Evolutionary conservation across 2,888 invertebrate genomes (phyloP).

Genomic region (Nasonia oneida): DNA sequence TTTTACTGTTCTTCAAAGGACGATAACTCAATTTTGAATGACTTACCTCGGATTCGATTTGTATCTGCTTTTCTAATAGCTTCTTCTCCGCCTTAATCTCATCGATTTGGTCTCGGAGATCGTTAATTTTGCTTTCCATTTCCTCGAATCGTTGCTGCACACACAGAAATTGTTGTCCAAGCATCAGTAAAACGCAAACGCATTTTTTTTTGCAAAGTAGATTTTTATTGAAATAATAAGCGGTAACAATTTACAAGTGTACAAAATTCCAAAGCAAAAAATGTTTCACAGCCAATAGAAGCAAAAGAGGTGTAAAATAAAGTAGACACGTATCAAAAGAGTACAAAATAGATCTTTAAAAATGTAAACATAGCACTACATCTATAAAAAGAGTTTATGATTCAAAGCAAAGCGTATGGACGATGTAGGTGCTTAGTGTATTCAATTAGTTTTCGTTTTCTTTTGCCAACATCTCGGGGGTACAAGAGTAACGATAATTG

Average conservation of each 20-base stretch:
- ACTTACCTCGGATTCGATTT: slow-evolving; percentile 74
- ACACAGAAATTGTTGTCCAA: slow-evolving; percentile 69
- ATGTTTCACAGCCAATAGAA: slow-evolving; percentile 52
- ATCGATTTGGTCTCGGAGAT: slow-evolving; percentile 75
- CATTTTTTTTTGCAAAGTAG: slow-evolving; percentile 56
- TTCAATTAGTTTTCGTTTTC: slow-evolving; percentile 71
- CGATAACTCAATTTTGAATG: background rate
- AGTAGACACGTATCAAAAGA: slow-evolving; percentile 28
- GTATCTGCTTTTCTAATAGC: slow-evolving; percentile 74
- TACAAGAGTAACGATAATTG: slow-evolving; percentile 75
- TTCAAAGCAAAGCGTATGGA: slow-evolving; percentile 20
- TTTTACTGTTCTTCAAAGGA: too few relatives aligned
- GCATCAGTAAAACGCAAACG: slow-evolving; percentile 65
- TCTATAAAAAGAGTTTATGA: background rate
- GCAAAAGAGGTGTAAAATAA: slow-evolving; percentile 25
- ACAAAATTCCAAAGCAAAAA: slow-evolving; percentile 52
- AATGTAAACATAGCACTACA: slow-evolving; percentile 14
- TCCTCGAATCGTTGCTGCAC: slow-evolving; percentile 78
- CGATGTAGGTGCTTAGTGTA: slow-evolving; percentile 37
- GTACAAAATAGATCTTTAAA: slow-evolving; percentile 35
- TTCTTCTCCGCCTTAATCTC: slow-evolving; percentile 75
- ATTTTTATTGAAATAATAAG: slow-evolving; percentile 68
- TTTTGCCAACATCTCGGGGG: slow-evolving; percentile 75
- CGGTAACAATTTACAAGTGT: slow-evolving; percentile 52
- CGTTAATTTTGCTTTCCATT: slow-evolving; percentile 77